Percentiles rank a stretch among this genome's conserved stretches.
Conservation (phyloP, 2,888 invertebrate genomes). For the Ametastegia equiseti region DNA sequence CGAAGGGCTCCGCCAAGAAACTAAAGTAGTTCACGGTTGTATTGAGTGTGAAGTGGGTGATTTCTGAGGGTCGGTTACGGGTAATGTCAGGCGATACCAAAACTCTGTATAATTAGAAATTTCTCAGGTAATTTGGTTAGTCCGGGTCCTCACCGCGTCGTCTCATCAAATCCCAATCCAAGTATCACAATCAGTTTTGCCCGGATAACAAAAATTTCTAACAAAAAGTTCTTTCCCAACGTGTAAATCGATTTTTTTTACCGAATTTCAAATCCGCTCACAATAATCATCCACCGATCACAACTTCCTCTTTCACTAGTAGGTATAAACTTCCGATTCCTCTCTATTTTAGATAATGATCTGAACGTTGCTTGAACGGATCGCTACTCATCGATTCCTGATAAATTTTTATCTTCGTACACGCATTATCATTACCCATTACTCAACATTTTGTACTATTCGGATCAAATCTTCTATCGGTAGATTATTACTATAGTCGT, state of each 20-base stretch:
- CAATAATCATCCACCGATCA: not conserved
- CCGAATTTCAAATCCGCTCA: too few relatives aligned
- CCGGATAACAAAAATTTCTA: too few relatives aligned
- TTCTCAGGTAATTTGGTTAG: slow-evolving; percentile 22
- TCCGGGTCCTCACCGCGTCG: not conserved
- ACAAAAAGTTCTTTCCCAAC: too few relatives aligned
- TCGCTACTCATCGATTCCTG: not conserved
- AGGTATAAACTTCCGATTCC: not conserved
- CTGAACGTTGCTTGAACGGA: not conserved
- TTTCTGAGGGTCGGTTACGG: slow-evolving; percentile 34
- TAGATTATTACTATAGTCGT: too few relatives aligned
- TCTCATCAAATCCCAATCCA: not conserved
- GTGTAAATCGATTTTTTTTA: too few relatives aligned
- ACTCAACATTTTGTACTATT: too few relatives aligned
- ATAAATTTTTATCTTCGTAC: not conserved
- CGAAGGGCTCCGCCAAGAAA: slow-evolving; percentile 58
- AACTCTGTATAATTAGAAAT: slow-evolving; percentile 42
- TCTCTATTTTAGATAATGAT: not conserved
- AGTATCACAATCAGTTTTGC: not conserved
- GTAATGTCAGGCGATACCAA: slow-evolving; percentile 3
- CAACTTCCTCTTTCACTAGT: not conserved
- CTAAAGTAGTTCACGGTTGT: slow-evolving; percentile 60
- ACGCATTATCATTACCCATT: too few relatives aligned
- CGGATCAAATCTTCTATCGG: too few relatives aligned
- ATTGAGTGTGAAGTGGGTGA: slow-evolving; percentile 62